A percentile compares a stretch with the other conserved stretches of the same genome.
Conservation (phyloP, 2,797 vertebrate species). For the Melanotaenia pygmaea region DNA sequence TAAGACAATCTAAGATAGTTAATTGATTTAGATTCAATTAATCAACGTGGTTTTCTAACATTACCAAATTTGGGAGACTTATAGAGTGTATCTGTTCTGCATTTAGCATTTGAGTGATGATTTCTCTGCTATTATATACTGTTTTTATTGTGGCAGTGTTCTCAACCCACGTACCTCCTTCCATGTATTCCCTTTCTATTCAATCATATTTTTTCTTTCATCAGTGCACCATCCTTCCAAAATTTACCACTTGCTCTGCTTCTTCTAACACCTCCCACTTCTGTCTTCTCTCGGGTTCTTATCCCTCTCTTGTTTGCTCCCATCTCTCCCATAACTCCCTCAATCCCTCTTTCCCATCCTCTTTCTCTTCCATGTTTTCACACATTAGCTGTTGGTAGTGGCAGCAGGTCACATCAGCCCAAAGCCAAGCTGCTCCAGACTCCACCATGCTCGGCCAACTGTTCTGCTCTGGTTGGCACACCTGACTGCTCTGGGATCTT, state of each 20-base stretch:
- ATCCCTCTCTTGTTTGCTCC: conserved; percentile 39
- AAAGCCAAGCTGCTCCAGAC: conserved; percentile 36
- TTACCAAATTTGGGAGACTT: background rate
- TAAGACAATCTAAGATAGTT: background rate
- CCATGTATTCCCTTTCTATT: conserved; percentile 3
- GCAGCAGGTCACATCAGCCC: conserved; percentile 57
- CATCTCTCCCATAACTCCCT: conserved; percentile 17
- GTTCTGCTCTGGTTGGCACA: conserved; percentile 77
- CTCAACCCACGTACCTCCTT: background rate
- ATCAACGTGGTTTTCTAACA: background rate
- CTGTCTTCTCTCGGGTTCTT: conserved; percentile 32
- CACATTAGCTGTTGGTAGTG: conserved; percentile 34
- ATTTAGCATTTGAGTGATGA: background rate
- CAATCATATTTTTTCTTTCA: conserved; percentile 10
- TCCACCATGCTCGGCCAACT: conserved; percentile 46
- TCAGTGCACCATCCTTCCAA: background rate
- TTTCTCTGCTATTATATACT: background rate
- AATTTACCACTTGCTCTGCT: conserved; percentile 32
- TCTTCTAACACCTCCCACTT: conserved; percentile 42
- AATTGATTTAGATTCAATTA: background rate
- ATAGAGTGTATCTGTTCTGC: background rate
- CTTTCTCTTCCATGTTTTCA: conserved; percentile 24
- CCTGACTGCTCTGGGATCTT: conserved; percentile 61
- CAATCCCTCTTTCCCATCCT: conserved; percentile 6
- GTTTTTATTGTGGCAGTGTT: background rate